Conservation (phyloP, 2,888 invertebrate species). For the Celastrina argiolus region DNA sequence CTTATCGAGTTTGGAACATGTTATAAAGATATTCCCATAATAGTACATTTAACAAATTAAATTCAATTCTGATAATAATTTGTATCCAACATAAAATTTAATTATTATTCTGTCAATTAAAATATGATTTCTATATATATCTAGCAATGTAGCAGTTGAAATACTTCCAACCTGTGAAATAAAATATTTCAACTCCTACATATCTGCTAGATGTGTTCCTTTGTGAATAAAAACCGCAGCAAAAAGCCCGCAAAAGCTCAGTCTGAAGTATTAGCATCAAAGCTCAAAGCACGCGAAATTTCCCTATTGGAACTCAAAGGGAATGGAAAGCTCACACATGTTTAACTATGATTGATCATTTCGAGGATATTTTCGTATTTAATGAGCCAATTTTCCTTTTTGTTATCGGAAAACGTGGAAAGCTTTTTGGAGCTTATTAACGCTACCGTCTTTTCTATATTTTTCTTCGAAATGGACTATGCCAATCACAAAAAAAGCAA, state of each 20-base stretch:
- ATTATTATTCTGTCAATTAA: no score
- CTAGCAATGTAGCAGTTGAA: not conserved
- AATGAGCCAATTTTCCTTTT: not conserved
- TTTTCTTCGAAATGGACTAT: no score
- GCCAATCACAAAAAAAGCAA: no score
- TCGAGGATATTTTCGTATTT: not conserved
- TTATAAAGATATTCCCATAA: no score
- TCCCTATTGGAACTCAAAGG: conserved; percentile 15
- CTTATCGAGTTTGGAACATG: no score
- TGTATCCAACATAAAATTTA: no score
- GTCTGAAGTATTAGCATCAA: conserved; percentile 24
- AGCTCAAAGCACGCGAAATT: conserved; percentile 19
- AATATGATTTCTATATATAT: not conserved
- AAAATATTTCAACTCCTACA: not conserved
- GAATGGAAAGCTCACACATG: not conserved
- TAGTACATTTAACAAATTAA: no score
- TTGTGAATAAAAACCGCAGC: conserved; percentile 17
- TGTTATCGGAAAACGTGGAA: not conserved
- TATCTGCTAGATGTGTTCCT: not conserved
- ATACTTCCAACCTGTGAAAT: not conserved
- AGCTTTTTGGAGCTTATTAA: not conserved
- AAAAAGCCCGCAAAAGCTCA: conserved; percentile 13
- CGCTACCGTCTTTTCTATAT: no score
- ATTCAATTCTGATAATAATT: no score
- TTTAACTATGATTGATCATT: not conserved